Conservation (phyloP, 2,113 vertebrate species). For the Athene noctua region DNA sequence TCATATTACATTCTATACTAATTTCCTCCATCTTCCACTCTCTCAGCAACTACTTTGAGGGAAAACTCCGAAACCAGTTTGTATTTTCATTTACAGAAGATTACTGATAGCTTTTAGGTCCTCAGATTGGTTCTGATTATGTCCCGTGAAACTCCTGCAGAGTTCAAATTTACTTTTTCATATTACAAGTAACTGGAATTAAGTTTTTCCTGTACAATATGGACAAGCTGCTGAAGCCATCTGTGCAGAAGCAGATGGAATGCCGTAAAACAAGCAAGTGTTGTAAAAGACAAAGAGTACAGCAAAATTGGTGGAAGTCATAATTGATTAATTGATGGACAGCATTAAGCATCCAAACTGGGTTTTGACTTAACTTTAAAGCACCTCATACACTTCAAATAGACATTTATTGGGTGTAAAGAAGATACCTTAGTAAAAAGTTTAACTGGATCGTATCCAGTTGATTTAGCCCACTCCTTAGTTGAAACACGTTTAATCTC, state of each 20-base stretch:
- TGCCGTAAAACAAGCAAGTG: not conserved
- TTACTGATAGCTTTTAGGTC: not conserved
- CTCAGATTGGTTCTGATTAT: not conserved
- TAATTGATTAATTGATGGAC: not conserved
- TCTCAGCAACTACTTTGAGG: not conserved
- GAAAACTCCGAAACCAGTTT: not conserved
- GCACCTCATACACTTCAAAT: not conserved
- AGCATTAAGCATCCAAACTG: not conserved
- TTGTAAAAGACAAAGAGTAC: not conserved
- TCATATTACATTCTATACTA: not conserved
- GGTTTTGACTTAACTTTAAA: not conserved
- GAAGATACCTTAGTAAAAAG: conserved; percentile 92
- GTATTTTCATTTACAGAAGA: not conserved
- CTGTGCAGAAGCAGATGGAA: not conserved
- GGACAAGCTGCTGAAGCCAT: not conserved
- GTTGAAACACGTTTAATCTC: conserved; percentile 95
- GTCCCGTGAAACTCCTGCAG: not conserved
- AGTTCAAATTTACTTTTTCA: not conserved
- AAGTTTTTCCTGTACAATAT: not conserved
- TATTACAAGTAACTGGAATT: not conserved
- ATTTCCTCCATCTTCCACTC: not conserved
- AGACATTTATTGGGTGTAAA: not conserved
- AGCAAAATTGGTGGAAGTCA: not conserved
- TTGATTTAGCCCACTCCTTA: conserved; percentile 95
- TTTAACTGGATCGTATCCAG: conserved; percentile 90